Evolutionary conservation across 2,888 invertebrate genomes (phyloP).

Genomic region (Lysandra coridon): DNA sequence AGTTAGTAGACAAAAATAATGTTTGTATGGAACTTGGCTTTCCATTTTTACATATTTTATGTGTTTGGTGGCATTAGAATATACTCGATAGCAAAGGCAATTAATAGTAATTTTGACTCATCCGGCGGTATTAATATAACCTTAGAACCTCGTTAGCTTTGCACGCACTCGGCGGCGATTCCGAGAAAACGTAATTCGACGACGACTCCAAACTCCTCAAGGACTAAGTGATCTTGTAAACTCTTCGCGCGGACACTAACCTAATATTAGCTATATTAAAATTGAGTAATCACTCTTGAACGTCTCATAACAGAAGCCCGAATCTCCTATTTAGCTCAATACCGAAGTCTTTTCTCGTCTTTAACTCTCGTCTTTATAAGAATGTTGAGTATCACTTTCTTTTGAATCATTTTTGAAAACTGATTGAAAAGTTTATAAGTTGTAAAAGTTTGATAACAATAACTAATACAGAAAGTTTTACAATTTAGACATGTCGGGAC

Average conservation of each 20-base stretch:
- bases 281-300: not conserved
- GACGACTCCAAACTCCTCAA: not conserved
- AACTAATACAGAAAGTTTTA: too few relatives aligned
- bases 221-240: not conserved
- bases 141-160: not conserved
- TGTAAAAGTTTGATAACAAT: too few relatives aligned
- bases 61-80: not conserved
- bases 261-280: not conserved
- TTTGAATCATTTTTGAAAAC: too few relatives aligned
- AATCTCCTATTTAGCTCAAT: not conserved
- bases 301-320: not conserved
- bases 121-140: not conserved
- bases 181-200: not conserved
- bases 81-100: not conserved
- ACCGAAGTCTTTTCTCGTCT: not conserved
- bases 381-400: too few relatives aligned
- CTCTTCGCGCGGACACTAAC: not conserved
- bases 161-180: not conserved
- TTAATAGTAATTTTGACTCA: not conserved
- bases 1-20: too few relatives aligned
- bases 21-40: too few relatives aligned
- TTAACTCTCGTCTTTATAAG: not conserved
- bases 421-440: too few relatives aligned
- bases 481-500: too few relatives aligned
- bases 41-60: too few relatives aligned